phyloP scores from a whole-genome alignment of 1,140 invertebrate genomes.

The Oreohelix idahoensis region DNA sequence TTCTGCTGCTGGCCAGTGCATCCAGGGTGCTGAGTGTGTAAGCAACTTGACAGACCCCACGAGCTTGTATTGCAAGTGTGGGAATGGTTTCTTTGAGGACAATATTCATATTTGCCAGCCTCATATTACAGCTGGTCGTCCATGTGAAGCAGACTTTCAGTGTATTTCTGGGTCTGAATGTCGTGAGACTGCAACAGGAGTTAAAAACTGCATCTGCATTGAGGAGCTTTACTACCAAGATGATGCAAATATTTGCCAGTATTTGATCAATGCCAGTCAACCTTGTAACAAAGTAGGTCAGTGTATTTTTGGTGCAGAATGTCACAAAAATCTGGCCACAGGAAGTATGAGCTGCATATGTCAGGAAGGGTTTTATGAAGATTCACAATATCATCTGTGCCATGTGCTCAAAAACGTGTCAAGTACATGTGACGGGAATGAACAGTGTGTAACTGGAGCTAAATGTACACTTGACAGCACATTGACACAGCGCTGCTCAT shows the following conservation, averaged over 20 bases:
- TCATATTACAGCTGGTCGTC: background rate
- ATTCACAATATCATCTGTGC: slow-evolving; percentile 4
- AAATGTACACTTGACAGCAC: background rate
- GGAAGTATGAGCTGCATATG: slow-evolving; percentile 29
- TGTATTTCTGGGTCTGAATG: slow-evolving; percentile 19
- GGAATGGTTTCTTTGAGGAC: slow-evolving; percentile 28
- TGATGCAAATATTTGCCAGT: slow-evolving; percentile 14
- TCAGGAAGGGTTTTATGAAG: slow-evolving; percentile 31
- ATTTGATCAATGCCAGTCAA: slow-evolving; percentile 29
- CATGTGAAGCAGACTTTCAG: slow-evolving; percentile 14
- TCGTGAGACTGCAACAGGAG: background rate
- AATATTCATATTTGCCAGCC: background rate
- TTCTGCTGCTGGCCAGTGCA: slow-evolving; percentile 35
- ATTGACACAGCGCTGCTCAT: background rate
- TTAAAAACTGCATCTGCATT: slow-evolving; percentile 23
- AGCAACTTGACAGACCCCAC: slow-evolving; percentile 15
- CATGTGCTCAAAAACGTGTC: background rate
- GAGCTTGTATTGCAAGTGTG: slow-evolving; percentile 32
- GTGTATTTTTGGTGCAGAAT: slow-evolving; percentile 41
- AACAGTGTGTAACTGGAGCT: slow-evolving; percentile 12
- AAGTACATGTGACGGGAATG: background rate
- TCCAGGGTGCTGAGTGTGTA: slow-evolving; percentile 34
- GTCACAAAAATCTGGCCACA: slow-evolving; percentile 18
- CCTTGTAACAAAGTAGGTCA: slow-evolving; percentile 38
- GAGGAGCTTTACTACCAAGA: slow-evolving; percentile 18